Evolutionary conservation across 1,140 invertebrate genomes (phyloP).

Genomic region (Scaptomyza montana): DNA sequence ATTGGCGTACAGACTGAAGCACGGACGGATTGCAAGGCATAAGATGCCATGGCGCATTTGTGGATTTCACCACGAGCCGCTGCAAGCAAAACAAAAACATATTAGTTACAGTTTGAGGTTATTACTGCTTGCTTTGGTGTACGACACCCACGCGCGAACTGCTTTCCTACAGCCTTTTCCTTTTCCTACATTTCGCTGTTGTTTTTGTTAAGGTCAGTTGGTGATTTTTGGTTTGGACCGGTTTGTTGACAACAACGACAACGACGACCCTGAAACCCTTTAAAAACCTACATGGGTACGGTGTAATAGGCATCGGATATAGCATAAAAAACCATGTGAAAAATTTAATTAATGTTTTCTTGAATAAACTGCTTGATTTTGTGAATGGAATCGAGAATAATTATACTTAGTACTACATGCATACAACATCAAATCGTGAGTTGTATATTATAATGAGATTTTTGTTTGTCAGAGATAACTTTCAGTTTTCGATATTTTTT

Average conservation of each 20-base stretch:
- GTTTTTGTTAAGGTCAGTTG: slow-evolving; percentile 68
- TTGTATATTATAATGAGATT: slow-evolving; percentile 44
- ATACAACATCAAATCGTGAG: slow-evolving; percentile 7
- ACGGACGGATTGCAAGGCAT: slow-evolving; percentile 12
- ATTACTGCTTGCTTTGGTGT: slow-evolving; percentile 28
- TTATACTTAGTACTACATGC: background rate
- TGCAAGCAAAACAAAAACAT: slow-evolving; percentile 22
- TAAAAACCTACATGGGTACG: background rate
- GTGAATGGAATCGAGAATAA: background rate
- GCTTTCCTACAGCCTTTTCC: slow-evolving; percentile 37
- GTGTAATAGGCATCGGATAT: slow-evolving; percentile 11
- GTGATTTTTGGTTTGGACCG: slow-evolving; percentile 45
- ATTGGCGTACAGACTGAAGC: slow-evolving; percentile 58
- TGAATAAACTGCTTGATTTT: background rate
- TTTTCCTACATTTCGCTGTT: too few species aligned
- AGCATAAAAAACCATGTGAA: too few species aligned
- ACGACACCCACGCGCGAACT: slow-evolving; percentile 18
- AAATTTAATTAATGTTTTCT: background rate
- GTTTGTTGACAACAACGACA: slow-evolving; percentile 12
- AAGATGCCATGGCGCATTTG: slow-evolving; percentile 24
- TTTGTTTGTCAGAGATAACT: slow-evolving; percentile 46
- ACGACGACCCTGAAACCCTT: slow-evolving; percentile 18
- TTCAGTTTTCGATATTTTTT: slow-evolving; percentile 3
- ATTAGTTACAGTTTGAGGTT: slow-evolving; percentile 28
- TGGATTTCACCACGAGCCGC: slow-evolving; percentile 34